Base-by-base conservation (phyloP, 2,113 vertebrate genomes). In the Nipponia nippon region DNA sequence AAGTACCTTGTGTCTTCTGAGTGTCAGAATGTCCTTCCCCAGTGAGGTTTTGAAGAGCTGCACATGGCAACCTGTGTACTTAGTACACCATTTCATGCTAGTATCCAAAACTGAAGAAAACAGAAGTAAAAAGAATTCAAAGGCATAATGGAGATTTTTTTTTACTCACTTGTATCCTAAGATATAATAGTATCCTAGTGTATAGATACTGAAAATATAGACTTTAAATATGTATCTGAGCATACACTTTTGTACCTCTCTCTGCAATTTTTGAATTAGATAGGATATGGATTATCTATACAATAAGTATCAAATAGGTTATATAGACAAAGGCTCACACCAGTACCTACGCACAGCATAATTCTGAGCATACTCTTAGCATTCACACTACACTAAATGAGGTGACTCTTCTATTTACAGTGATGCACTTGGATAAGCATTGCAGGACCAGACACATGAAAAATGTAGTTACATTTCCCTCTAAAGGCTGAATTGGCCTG, bases 401-500 rank as follows among this genome's bases (percentile, higher is more conserved):
- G 16, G 11, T 21, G 12, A 87, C 7, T 69, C 65, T 65, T 85
- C 40, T 76, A 2, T 65, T 93, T 72, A 44, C 79, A 87, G 12
- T 75, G 30, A 69, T 49, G 16, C 17, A 65, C 15, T 65, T 91
- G 44, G 21, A 40, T 93, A 91, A 95, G 49, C 1, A 6, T 56
- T 87, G 34, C 49, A 90, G 65, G 47, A 87, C 29, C 12, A 94
- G 40, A 72, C 16, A 76, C 27, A 34, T 50, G 30, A 73, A 55
- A 78, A 52, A 34, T 52, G 8, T 69, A 38, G 47, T 44, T 88
- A n/a, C 14, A 46, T 90, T 94, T 93, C 36, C 11, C 17, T 83
- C 67, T 90, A 42, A 94, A 90, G 53, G 10, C 40, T 93, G 61
- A 87, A 65, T 34, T 90, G 49, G 27, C 82, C 49, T 91, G 62